These are phyloP conservation scores for Drosophila auraria DNA, from an alignment of 1,140 invertebrate species.

Conservation along the genomic window DNA sequence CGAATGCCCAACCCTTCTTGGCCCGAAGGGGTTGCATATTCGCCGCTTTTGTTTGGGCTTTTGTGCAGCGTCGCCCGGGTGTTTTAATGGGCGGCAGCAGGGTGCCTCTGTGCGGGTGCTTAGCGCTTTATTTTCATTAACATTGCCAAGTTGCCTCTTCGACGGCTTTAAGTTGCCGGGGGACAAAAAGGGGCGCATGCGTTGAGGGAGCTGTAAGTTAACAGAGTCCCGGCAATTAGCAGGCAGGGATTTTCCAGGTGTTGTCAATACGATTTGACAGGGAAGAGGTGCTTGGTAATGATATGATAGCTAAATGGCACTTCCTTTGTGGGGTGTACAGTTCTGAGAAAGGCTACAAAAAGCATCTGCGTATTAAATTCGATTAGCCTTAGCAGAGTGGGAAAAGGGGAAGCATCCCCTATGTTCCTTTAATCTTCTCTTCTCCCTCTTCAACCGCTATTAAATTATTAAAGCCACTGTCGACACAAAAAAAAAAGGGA, in stretches of 20 bases:
- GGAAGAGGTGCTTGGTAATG: neutral
- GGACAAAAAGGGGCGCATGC: constrained; percentile 54
- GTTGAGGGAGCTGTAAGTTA: constrained; percentile 48
- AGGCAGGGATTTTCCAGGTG: neutral
- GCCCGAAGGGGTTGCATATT: constrained; percentile 36
- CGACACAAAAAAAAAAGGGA: constrained; percentile 1
- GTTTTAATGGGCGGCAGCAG: constrained; percentile 68
- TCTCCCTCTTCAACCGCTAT: neutral
- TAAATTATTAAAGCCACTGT: constrained; percentile 65
- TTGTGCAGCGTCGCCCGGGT: constrained; percentile 67
- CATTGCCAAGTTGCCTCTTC: constrained; percentile 67
- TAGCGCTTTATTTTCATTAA: constrained; percentile 76
- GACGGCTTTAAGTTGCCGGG: constrained; percentile 54
- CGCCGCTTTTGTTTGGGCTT: constrained; percentile 54
- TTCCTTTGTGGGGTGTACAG: constrained; percentile 4
- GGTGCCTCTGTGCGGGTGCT: constrained; percentile 32
- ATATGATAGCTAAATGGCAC: neutral
- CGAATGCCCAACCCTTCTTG: constrained; percentile 43
- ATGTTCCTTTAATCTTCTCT: neutral
- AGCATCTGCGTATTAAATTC: neutral
- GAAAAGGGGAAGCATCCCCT: constrained; percentile 29
- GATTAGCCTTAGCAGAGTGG: neutral
- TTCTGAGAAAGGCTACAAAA: neutral
- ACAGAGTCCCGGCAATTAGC: constrained; percentile 43
- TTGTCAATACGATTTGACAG: neutral